phyloP scores from a whole-genome alignment of 2,113 vertebrate species.

The Tonatia bakeri region DNA sequence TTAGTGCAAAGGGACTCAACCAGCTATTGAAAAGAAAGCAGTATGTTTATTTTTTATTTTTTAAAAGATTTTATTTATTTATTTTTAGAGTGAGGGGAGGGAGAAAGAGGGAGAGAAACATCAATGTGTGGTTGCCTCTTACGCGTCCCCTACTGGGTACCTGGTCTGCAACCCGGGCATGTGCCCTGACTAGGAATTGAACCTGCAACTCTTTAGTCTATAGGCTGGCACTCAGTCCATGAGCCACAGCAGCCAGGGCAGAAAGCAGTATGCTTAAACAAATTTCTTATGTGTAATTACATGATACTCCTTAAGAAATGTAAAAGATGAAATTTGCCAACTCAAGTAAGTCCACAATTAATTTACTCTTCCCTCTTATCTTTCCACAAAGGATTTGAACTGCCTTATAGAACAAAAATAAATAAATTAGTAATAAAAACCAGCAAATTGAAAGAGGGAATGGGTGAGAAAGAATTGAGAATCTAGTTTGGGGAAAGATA shows the following conservation, averaged over 20 bases:
- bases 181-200: no score
- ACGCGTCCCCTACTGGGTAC: no score
- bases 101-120: no score
- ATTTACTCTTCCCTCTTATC: not conserved
- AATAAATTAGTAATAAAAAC: not conserved
- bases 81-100: no score
- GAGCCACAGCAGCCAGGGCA: no score
- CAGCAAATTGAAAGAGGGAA: not conserved
- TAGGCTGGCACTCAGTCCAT: no score
- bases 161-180: no score
- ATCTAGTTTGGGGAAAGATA: not conserved
- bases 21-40: slow-evolving; percentile 35
- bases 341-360: not conserved
- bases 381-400: slow-evolving; percentile 15
- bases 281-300: not conserved
- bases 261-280: slow-evolving; percentile 32
- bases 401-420: not conserved
- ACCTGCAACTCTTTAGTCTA: no score
- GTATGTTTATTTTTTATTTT: not conserved
- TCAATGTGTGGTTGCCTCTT: no score
- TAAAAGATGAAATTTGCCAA: not conserved
- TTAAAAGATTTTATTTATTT: not conserved
- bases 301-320: slow-evolving; percentile 6
- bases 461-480: slow-evolving; percentile 4
- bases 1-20: slow-evolving; percentile 3